Percentiles rank a stretch among this genome's conserved stretches.
Evolutionary conservation across 1,140 invertebrate genomes (phyloP).

Genomic region (Lithobius niger): DNA sequence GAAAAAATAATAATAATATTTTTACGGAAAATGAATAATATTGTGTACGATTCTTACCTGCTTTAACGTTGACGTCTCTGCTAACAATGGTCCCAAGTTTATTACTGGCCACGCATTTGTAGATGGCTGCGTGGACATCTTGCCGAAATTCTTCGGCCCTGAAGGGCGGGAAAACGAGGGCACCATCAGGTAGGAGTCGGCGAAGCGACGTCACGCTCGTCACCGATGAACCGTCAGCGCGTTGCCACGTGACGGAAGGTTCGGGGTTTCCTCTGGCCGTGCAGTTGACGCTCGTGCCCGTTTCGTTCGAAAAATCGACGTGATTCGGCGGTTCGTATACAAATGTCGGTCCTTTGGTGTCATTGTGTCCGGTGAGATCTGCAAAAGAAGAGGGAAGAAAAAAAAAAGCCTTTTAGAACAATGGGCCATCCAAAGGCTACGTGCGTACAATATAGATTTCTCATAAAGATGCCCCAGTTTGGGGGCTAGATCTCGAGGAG

Average conservation of each 20-base stretch:
- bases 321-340: conserved; percentile 60
- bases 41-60: conserved; percentile 3
- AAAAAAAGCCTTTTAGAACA: no score
- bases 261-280: conserved; percentile 48
- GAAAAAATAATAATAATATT: no score
- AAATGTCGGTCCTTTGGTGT: conserved; percentile 62
- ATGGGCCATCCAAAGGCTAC: no score
- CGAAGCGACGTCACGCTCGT: conserved; percentile 5
- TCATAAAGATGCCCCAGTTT: no score
- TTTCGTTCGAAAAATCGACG: conserved; percentile 65
- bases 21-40: no score
- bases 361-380: no score
- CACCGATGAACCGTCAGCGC: conserved; percentile 45
- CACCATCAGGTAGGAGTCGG: conserved; percentile 25
- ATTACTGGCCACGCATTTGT: conserved; percentile 1
- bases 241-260: conserved; percentile 60
- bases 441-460: no score
- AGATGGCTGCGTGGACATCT: conserved; percentile 37
- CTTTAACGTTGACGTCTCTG: not conserved
- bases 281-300: conserved; percentile 42
- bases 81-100: not conserved
- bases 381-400: no score
- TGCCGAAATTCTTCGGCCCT: conserved; percentile 30
- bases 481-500: no score
- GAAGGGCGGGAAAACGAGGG: conserved; percentile 36